Evolutionary conservation across 1,140 invertebrate species (phyloP).

Genomic region (Neelides sp.): DNA sequence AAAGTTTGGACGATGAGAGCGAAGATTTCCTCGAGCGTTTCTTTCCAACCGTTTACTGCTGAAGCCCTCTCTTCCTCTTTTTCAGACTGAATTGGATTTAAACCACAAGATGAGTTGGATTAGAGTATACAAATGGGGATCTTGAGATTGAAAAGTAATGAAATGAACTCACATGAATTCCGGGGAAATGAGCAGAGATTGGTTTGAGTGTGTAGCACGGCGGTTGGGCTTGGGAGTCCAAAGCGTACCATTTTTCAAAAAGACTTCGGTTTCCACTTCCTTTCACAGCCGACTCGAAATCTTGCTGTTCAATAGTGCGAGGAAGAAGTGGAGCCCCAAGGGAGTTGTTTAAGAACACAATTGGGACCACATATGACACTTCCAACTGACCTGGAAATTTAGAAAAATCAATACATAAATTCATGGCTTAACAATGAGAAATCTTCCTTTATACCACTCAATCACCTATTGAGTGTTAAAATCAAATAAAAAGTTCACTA

Average conservation of each 20-base stretch:
- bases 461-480: no score
- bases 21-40: slow-evolving; percentile 44
- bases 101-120: no score
- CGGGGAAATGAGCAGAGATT: slow-evolving; percentile 44
- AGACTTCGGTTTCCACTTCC: slow-evolving; percentile 45
- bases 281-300: slow-evolving; percentile 55
- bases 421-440: no score
- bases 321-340: slow-evolving; percentile 60
- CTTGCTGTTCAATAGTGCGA: slow-evolving; percentile 57
- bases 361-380: slow-evolving; percentile 55
- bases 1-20: slow-evolving; percentile 52
- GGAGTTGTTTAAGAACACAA: slow-evolving; percentile 59
- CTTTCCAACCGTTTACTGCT: slow-evolving; percentile 27
- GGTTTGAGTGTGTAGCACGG: slow-evolving; percentile 60
- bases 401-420: no score
- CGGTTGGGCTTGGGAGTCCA: slow-evolving; percentile 51
- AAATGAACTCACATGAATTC: slow-evolving; percentile 24
- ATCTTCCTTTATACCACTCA: no score
- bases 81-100: slow-evolving; percentile 19
- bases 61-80: slow-evolving; percentile 19
- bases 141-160: slow-evolving; percentile 11
- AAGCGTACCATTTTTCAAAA: slow-evolving; percentile 54
- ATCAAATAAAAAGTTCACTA: no score
- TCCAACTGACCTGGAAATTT: slow-evolving; percentile 49
- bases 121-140: no score